Conservation (phyloP, 2,888 invertebrate genomes). For the Salticus scenicus region DNA sequence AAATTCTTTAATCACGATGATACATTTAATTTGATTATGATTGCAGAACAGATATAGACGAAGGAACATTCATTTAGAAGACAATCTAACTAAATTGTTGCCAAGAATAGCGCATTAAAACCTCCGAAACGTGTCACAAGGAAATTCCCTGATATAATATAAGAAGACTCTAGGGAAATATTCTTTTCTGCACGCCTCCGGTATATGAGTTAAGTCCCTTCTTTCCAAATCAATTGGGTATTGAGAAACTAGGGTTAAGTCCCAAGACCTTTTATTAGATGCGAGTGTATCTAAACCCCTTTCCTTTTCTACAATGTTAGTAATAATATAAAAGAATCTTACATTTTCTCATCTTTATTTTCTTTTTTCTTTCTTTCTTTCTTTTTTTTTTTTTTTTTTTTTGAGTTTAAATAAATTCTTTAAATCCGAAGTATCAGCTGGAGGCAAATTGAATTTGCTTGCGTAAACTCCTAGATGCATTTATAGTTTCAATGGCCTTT, state of each 20-base stretch:
- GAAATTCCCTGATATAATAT: background rate
- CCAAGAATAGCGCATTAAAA: constrained; percentile 3
- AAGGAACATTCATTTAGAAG: no score
- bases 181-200: background rate
- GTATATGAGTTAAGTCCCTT: background rate
- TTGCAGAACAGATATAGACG: no score
- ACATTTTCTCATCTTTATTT: background rate
- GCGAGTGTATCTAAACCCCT: background rate
- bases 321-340: background rate
- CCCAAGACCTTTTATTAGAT: background rate
- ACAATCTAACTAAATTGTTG: no score
- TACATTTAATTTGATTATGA: no score
- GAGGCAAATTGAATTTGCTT: background rate
- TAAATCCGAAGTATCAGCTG: background rate
- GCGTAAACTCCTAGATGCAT: no score
- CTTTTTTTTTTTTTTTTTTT: background rate
- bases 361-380: no score
- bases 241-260: background rate
- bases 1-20: no score
- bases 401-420: background rate
- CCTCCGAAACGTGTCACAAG: background rate
- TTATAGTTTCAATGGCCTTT: no score
- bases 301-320: background rate
- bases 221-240: constrained; percentile 16
- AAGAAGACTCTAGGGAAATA: background rate